Percentiles rank a stretch among this genome's conserved stretches.
Conservation (phyloP, 2,797 vertebrate genomes). For the Spheniscus humboldti region DNA sequence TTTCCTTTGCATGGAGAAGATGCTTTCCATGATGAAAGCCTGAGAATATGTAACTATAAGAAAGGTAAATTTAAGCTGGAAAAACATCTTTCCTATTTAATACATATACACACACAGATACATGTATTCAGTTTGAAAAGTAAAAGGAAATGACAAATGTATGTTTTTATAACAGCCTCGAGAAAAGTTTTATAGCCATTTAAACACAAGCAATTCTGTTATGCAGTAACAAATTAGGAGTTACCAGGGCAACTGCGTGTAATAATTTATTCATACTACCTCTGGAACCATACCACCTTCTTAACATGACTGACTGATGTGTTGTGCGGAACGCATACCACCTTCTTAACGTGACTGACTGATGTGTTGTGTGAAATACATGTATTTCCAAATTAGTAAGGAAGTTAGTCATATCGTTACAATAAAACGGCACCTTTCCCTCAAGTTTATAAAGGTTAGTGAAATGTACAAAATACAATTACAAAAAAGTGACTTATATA, state of each 20-base stretch:
- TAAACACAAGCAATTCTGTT: not conserved
- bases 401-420: not conserved
- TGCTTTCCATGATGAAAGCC: not conserved
- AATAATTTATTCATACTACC: not conserved
- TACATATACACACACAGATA: not conserved
- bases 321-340: not conserved
- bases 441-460: not conserved
- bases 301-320: not conserved
- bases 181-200: constrained; percentile 4
- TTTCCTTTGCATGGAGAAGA: not conserved
- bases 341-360: not conserved
- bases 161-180: not conserved
- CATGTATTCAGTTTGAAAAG: not conserved
- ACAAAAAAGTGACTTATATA: not conserved
- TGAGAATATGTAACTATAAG: not conserved
- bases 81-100: not conserved
- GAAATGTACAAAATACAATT: not conserved
- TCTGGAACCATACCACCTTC: not conserved
- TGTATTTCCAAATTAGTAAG: not conserved
- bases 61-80: not conserved
- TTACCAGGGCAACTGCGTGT: constrained; percentile 40
- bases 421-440: not conserved
- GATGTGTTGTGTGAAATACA: not conserved
- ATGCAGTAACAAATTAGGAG: constrained; percentile 14
- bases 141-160: not conserved